Percentiles rank a stretch among this genome's conserved stretches.
phyloP scores from a whole-genome alignment of 2,888 invertebrate species.

The Eupeodes latifasciatus region DNA sequence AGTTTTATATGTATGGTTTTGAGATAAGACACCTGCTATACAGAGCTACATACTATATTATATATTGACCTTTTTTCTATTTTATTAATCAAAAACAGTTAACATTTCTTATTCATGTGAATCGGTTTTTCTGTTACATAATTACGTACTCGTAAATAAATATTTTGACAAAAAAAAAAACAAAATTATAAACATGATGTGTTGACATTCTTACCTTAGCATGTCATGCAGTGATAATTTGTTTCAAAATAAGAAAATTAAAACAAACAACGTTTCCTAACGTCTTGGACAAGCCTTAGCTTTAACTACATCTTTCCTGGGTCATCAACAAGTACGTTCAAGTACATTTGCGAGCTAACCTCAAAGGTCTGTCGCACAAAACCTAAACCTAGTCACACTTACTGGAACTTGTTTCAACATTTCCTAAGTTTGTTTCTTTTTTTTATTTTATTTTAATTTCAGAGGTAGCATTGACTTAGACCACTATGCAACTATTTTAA shows the following conservation, averaged over 20 bases:
- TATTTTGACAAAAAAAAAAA: constrained; percentile 11
- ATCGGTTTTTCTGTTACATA: constrained; percentile 20
- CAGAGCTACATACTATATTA: neutral
- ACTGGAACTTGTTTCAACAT: constrained; percentile 34
- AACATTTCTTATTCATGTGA: constrained; percentile 37
- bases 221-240: neutral
- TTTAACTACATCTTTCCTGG: constrained; percentile 4
- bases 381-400: constrained; percentile 5
- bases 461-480: constrained; percentile 42
- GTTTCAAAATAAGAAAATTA: constrained; percentile 8
- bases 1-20: neutral
- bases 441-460: constrained; percentile 41
- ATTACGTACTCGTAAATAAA: constrained; percentile 19
- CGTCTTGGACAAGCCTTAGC: neutral
- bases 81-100: constrained; percentile 23
- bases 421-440: neutral
- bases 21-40: constrained; percentile 13
- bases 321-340: constrained; percentile 50
- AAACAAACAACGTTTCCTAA: constrained; percentile 1
- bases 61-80: constrained; percentile 14
- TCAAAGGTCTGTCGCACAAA: constrained; percentile 59
- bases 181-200: neutral
- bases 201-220: constrained; percentile 42
- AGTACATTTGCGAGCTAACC: constrained; percentile 35
- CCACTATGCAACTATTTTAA: constrained; percentile 40